phyloP scores from a whole-genome alignment of 2,888 invertebrate species.

The Mimumesa dahlbomi region DNA sequence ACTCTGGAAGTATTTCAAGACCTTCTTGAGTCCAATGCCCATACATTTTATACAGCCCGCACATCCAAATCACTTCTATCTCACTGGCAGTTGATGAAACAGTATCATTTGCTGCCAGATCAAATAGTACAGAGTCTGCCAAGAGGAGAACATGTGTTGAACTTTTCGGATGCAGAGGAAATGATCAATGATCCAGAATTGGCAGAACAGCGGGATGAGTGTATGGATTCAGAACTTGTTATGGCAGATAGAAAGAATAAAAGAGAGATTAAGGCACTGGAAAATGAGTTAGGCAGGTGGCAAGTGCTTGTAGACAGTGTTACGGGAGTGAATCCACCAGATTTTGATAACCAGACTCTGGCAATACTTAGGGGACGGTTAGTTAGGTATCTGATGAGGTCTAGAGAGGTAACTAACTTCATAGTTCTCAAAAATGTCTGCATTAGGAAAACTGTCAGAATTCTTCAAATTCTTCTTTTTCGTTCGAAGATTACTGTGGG shows the following conservation, averaged over 20 bases:
- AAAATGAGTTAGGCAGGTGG: conserved; percentile 94
- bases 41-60: conserved; percentile 92
- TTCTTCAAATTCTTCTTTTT: conserved; percentile 9
- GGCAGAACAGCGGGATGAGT: conserved; percentile 90
- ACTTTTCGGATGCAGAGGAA: conserved; percentile 96
- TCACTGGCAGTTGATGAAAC: conserved; percentile 96
- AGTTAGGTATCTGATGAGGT: conserved; percentile 96
- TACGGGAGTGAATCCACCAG: conserved; percentile 90
- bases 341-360: conserved; percentile 96
- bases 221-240: conserved; percentile 89
- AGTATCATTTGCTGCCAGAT: conserved; percentile 94
- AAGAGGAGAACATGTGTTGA: conserved; percentile 84
- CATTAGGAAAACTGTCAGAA: too few species aligned
- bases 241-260: conserved; percentile 89
- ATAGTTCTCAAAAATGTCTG: background rate
- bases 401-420: conserved; percentile 91
- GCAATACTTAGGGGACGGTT: conserved; percentile 95
- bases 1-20: conserved; percentile 91
- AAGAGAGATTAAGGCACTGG: conserved; percentile 92
- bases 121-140: conserved; percentile 87
- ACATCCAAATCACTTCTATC: conserved; percentile 91
- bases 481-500: conserved; percentile 92
- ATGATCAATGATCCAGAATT: conserved; percentile 91
- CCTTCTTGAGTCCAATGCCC: conserved; percentile 90
- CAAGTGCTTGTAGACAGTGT: conserved; percentile 96